Percentiles rank a stretch among this genome's conserved stretches.
phyloP scores from a whole-genome alignment of 2,113 vertebrate genomes.

The Elanus axillaris region DNA sequence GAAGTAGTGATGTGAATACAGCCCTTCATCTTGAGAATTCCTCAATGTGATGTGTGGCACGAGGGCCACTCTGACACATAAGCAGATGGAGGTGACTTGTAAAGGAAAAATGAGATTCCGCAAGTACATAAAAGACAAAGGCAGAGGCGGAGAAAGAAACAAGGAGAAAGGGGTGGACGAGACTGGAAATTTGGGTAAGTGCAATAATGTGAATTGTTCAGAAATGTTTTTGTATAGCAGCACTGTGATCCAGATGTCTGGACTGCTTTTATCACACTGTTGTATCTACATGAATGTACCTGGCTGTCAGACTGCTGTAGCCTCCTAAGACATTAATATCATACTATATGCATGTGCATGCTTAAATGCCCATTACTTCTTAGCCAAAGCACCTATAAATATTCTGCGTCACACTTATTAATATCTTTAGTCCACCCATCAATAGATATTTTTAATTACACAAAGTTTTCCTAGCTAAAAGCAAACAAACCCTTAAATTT shows the following conservation, averaged over 20 bases:
- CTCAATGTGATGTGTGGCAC: constrained; percentile 7
- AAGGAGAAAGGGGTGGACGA: constrained; percentile 2
- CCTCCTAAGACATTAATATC: constrained; percentile 15
- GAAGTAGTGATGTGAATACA: constrained; percentile 30
- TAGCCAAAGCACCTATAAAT: constrained; percentile 20
- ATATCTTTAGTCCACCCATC: constrained; percentile 20
- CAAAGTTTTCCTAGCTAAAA: neutral
- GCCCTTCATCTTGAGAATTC: constrained; percentile 56
- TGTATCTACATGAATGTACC: constrained; percentile 70
- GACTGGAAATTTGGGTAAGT: constrained; percentile 74
- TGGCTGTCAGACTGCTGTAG: constrained; percentile 65
- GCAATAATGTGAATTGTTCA: constrained; percentile 63
- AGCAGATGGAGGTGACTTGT: constrained; percentile 57
- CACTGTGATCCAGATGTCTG: constrained; percentile 74
- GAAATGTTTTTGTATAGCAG: constrained; percentile 29
- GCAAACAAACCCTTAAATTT: neutral
- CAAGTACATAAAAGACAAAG: constrained; percentile 34
- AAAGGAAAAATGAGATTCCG: constrained; percentile 23
- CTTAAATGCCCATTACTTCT: constrained; percentile 16
- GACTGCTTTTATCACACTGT: constrained; percentile 72
- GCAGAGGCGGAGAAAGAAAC: constrained; percentile 1
- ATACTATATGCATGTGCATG: neutral
- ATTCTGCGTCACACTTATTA: neutral
- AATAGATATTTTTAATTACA: constrained; percentile 6
- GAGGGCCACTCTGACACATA: constrained; percentile 48